Base-by-base conservation (phyloP, 1,140 invertebrate species). In the Centruroides vittatus region DNA sequence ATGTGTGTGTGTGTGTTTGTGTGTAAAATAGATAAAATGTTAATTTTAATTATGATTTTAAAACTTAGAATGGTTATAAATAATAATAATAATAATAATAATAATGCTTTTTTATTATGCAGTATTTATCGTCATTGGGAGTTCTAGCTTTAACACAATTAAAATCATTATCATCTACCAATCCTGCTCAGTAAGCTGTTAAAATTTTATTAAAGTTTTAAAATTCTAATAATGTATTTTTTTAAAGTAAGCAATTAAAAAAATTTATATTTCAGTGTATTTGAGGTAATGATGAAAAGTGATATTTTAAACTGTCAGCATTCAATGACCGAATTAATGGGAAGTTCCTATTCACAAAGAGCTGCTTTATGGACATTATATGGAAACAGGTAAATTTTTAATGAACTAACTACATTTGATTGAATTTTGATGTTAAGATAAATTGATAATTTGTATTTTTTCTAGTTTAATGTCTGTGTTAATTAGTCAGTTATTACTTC, bases 291-390 rank as follows among this genome's bases (percentile, higher is more conserved):
- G 47, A 82, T 83, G 65, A 86, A 86, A 73, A 89, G 88, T 66
- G 89, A 93, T 69, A 79, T 86, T 12, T 74, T 92, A 5, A 92
- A 92, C 70, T 89, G 84, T 73, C 83, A 89, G 65, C 84, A 91
- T 71, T 87, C 86, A 1, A 82, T 89, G 76, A 78, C 81, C 3
- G 88, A 91, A 67, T 75, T 93, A 56, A 84, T 88, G 64, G 83
- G 85, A 49, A 83, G 84, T 51, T 86, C 84, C 36, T 80, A 86
- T 61, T 80, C 85, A 0, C 83, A 91, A 70, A 86, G 88, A 67
- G 84, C 88, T 3, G 85, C 86, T 0, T 75, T 94, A 1, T 93
- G 89, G 89, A 78, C 82, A 11, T 80, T 89, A 58, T 94, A 92
- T 72, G 90, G 90, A 0, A 86, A 89, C 72, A 83, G 82, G 47